Base-by-base conservation (phyloP, 2,113 vertebrate genomes). In the Poeciliopsis retropinna region DNA sequence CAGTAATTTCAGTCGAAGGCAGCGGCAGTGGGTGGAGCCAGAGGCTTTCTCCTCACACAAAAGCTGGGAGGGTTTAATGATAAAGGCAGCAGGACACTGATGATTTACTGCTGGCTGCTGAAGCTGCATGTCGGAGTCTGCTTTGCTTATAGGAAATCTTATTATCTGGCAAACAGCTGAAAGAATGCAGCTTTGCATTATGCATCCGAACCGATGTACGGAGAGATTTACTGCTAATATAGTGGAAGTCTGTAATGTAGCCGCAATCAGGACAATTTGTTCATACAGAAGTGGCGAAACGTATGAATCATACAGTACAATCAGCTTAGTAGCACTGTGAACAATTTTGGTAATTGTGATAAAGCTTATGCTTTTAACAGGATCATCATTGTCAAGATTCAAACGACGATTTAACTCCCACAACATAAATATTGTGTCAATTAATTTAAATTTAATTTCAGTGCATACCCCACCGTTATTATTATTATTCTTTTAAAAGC, bases 1-100 rank as follows among this genome's bases (percentile, higher is more conserved):
- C 82, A 94, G 92, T 93, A 88, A 92, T 25, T 79, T 75, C 47
- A 71, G 67, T 70, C 32, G 68, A 57, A 74, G 54, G 14, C 63
- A 39, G 61, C 72, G 69, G 74, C 22, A 57, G 67, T 0, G 61
- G 60, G 51, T 57, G 84, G 78, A 83, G 61, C 41, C 63, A 62
- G 67, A 85, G 32, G 34, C 62, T 27, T 66, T 78, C 74, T 81
- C 74, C 51, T 60, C 44, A 15, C n/a, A n/a, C 63, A 64, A 60
- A 76, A 31, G 66, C 74, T 65, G 69, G 65, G 71, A 78, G 31
- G 72, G 30, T 78, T 69, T 65, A 61, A 73, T 51, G 27, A 66
- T 44, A 11, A 70, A 80, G 22, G 61, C 70, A 64, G 60, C 60
- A 17, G 67, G 76, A 82, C 29, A 27, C 62, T 39, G 2, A 75